Evolutionary conservation across 2,113 vertebrate genomes (phyloP).

Genomic region (Nansenia antarctica): DNA sequence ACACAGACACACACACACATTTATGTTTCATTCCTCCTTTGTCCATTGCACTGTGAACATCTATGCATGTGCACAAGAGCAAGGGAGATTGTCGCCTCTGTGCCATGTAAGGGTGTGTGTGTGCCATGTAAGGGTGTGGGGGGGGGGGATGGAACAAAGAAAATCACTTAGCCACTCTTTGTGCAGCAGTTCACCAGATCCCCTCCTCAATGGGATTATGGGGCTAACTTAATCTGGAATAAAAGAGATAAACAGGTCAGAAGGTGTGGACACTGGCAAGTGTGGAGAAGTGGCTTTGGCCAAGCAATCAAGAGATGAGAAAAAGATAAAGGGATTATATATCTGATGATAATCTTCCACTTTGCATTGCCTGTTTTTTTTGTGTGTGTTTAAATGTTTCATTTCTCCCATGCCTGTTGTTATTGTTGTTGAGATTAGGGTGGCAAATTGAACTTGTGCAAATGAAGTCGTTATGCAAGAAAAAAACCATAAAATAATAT

Average conservation of each 20-base stretch:
- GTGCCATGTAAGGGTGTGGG: no score
- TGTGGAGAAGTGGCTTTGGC: slow-evolving; percentile 36
- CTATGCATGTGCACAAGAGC: neutral
- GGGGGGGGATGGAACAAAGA: slow-evolving; percentile 9
- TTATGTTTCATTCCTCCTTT: neutral
- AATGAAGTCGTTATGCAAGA: neutral
- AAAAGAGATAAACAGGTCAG: slow-evolving; percentile 27
- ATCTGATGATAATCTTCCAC: slow-evolving; percentile 31
- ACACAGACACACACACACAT: neutral
- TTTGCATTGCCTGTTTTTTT: neutral
- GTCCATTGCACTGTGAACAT: neutral
- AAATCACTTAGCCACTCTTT: slow-evolving; percentile 11
- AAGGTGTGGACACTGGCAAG: slow-evolving; percentile 16
- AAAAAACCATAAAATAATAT: neutral
- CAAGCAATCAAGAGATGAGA: slow-evolving; percentile 49
- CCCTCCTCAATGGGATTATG: slow-evolving; percentile 41
- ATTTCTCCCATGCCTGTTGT: neutral
- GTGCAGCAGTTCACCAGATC: slow-evolving; percentile 38
- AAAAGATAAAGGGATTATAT: slow-evolving; percentile 48
- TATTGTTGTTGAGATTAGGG: neutral
- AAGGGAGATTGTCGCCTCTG: neutral
- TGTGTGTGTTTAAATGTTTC: neutral
- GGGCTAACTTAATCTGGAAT: slow-evolving; percentile 38
- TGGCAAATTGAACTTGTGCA: neutral
- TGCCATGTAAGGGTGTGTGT: neutral